Percentiles rank a stretch among this genome's conserved stretches.
phyloP scores from a whole-genome alignment of 92 coral and sea anemone genomes.

The Porites cylindrica region DNA sequence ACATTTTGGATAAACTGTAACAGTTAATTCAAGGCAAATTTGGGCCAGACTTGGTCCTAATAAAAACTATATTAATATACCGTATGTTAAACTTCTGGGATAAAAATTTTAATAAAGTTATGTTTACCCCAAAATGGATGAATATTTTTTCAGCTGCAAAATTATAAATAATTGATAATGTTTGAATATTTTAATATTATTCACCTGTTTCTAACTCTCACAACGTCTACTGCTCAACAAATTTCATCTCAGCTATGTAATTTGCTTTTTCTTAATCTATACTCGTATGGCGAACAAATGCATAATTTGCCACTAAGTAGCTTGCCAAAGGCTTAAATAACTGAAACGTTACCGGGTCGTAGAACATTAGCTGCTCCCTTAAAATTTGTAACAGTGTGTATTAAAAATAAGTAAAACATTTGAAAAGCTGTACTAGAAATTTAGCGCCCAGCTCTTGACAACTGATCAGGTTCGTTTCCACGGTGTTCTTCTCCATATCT shows the following conservation, averaged over 20 bases:
- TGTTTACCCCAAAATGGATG: neutral
- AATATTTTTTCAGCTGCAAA: conserved; percentile 5
- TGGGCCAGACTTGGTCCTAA: too few relatives aligned
- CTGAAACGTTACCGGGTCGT: neutral
- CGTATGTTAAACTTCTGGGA: neutral
- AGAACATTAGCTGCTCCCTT: neutral
- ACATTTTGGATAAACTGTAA: too few relatives aligned
- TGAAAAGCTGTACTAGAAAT: too few relatives aligned
- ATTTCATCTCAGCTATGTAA: neutral
- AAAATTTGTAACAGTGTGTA: neutral
- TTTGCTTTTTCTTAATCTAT: neutral
- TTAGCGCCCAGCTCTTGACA: too few relatives aligned
- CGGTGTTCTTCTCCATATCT: too few relatives aligned
- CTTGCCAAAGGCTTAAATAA: neutral
- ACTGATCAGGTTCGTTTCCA: too few relatives aligned
- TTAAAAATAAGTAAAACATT: neutral
- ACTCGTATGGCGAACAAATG: too few relatives aligned
- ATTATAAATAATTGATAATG: conserved; percentile 1
- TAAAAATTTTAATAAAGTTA: neutral
- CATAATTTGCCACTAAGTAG: neutral
- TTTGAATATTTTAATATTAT: conserved; percentile 10
- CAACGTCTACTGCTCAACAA: neutral
- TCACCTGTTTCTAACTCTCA: conserved; percentile 16
- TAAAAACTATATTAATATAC: neutral
- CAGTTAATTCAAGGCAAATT: too few relatives aligned